Evolutionary conservation across 2,888 invertebrate species (phyloP), one percentile per base, ranked within the genome.

Genomic region (Villa cingulata): DNA sequence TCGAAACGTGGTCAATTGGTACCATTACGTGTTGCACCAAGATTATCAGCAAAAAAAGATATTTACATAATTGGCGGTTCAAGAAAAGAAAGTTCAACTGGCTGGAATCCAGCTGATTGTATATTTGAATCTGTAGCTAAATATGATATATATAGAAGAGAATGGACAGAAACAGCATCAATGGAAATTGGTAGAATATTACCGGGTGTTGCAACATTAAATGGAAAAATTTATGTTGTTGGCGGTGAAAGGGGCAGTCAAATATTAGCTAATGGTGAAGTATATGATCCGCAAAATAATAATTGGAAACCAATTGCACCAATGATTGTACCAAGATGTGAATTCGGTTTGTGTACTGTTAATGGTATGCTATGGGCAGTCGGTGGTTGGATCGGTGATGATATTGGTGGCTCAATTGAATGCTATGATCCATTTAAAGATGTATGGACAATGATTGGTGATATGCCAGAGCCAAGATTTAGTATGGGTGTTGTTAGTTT

Each of bases 311-410:
- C 73, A 53, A 77, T 83, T 58, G 73, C 81, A 7, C 77, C 78
- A 14, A 86, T 87, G 85, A 79, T 81, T 53, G 83, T 86, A 56
- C 85, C 88, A 1, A 75, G 94, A 19, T 92, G 90, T 69, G 91
- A 90, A 65, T 87, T 92, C 63, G 91, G 92, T 2, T 70, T 91
- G 52, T 87, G 88, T 59, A 83, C 86, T 15, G 77, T 86, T 66
- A 82, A 86, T 56, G 87, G 86, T 27, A 78, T 78, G 58, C 70
- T 94, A 50, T 89, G 86, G 63, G 91, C 90, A 0, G 80, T 94
- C 57, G 92, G 94, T 39, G 94, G 94, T 4, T 92, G 92, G 91
- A 83, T 92, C 32, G 92, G 91, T 1, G 84, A 86, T 51, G 89
- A 90, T 62, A 88, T 92, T 64, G 90, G 89, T 2, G 83, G 84